Base-by-base conservation (phyloP, 2,888 invertebrate genomes). In the Pterostichus madidus region DNA sequence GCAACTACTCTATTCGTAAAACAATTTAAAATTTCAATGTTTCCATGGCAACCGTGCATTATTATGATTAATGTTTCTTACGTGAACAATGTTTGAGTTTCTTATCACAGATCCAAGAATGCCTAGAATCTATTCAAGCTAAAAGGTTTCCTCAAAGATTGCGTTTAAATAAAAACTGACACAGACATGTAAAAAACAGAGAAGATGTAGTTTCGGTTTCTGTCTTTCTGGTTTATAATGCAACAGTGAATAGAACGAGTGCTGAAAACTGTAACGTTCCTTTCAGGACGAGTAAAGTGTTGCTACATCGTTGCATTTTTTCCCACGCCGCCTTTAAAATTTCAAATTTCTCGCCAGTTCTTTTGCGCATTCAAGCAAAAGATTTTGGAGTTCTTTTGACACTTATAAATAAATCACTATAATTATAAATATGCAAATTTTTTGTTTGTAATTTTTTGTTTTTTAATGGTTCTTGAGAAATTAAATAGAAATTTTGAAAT, bases 141-240 rank as follows among this genome's bases (percentile, higher is more conserved):
- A 11, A 56, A 24, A 61, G 11, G 0, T 35, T 61, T 61, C 31
- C n/a, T 11, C 31, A 61, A 61, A 61, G 61, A 61, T 61, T 61
- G 4, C 61, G 6, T n/a, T 32, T 32, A 39, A 39, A 39, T 10
- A 61, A 61, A 61, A 61, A n/a, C 8, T 11, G n/a, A 61, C 61
- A 39, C n/a, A 61, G n/a, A n/a, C n/a, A n/a, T n/a, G n/a, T n/a
- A n/a, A n/a, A n/a, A n/a, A n/a, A n/a, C n/a, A n/a, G n/a, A n/a
- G n/a, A n/a, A n/a, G n/a, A 61, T 35, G 31, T 31, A 35, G 61
- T 24, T 61, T 61, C n/a, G 61, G 31, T 35, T 61, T 61, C 35
- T 13, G 32, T 11, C n/a, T 32, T 61, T 61, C 61, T 61, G 35
- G 32, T 61, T 61, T 61, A 61, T 61, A 61, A 61, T 61, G 61